Conservation (phyloP, 2,888 invertebrate species). For the Caenorhabditis uteleia region DNA sequence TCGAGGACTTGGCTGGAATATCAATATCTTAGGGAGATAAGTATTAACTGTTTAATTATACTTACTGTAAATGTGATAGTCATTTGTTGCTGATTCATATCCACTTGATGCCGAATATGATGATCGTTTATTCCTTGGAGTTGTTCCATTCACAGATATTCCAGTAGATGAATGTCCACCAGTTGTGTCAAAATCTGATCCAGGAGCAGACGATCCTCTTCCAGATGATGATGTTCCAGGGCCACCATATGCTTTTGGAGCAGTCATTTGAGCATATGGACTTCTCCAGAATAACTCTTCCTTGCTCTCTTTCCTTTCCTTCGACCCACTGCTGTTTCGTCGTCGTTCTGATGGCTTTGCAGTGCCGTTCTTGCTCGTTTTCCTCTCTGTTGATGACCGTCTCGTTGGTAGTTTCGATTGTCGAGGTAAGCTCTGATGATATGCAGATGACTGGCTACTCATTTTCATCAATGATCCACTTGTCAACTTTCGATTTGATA, state of each 20-base stretch:
- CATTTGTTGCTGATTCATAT: conserved; percentile 50
- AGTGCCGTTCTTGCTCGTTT: not conserved
- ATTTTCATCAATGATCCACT: conserved; percentile 21
- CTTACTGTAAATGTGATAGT: conserved; percentile 53
- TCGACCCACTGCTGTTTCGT: not conserved
- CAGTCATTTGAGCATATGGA: conserved; percentile 41
- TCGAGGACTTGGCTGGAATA: conserved; percentile 10
- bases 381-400: not conserved
- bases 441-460: not conserved
- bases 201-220: conserved; percentile 39
- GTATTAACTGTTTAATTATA: conserved; percentile 1
- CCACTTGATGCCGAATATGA: conserved; percentile 56
- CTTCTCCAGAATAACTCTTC: conserved; percentile 33
- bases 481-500: conserved; percentile 24
- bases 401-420: not conserved
- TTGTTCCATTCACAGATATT: not conserved
- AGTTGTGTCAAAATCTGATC: conserved; percentile 27
- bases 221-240: conserved; percentile 45
- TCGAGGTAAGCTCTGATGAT: not conserved
- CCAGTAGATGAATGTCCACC: not conserved
- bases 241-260: conserved; percentile 34
- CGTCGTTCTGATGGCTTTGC: conserved; percentile 2
- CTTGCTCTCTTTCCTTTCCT: conserved; percentile 11
- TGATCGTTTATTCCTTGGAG: no score
- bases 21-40: no score